A percentile compares a stretch with the other conserved stretches of the same genome.
Evolutionary conservation across 2,113 vertebrate species (phyloP).

Genomic region (Oncorhynchus mykiss): DNA sequence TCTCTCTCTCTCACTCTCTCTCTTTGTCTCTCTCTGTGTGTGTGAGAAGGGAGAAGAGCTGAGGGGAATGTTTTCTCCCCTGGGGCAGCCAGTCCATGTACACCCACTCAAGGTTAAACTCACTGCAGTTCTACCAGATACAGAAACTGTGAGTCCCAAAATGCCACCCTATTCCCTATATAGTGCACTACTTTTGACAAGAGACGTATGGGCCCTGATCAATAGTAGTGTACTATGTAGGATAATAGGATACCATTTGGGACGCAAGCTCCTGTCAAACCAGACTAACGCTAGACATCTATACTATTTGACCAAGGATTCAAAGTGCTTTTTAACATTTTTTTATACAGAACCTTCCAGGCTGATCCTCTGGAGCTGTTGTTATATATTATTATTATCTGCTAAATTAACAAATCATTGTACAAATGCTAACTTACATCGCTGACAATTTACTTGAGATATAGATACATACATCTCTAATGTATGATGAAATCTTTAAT

Average conservation of each 20-base stretch:
- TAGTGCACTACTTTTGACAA: too few relatives aligned
- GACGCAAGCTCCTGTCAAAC: background rate
- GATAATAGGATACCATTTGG: too few relatives aligned
- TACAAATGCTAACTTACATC: background rate
- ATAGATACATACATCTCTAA: too few relatives aligned
- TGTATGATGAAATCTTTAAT: too few relatives aligned
- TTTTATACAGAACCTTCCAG: background rate
- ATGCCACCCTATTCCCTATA: background rate
- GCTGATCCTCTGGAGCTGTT: background rate
- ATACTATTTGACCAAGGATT: conserved; percentile 12
- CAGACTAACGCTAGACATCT: conserved; percentile 33
- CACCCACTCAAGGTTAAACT: conserved; percentile 64
- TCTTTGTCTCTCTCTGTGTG: background rate
- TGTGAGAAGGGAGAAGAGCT: conserved; percentile 38
- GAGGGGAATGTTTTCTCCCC: conserved; percentile 53
- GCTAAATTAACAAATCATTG: background rate
- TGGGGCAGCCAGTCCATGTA: conserved; percentile 46
- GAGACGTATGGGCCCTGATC: too few relatives aligned
- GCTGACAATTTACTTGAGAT: background rate
- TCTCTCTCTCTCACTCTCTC: conserved; percentile 17
- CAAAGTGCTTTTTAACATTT: background rate
- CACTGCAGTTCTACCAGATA: conserved; percentile 34
- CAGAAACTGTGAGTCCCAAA: conserved; percentile 21
- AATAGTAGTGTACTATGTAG: too few relatives aligned
- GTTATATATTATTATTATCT: too few relatives aligned